A percentile compares a stretch with the other conserved stretches of the same genome.
These are phyloP conservation scores for Glomeris marginata DNA, from an alignment of 2,888 invertebrate genomes.

Conservation along the genomic window DNA sequence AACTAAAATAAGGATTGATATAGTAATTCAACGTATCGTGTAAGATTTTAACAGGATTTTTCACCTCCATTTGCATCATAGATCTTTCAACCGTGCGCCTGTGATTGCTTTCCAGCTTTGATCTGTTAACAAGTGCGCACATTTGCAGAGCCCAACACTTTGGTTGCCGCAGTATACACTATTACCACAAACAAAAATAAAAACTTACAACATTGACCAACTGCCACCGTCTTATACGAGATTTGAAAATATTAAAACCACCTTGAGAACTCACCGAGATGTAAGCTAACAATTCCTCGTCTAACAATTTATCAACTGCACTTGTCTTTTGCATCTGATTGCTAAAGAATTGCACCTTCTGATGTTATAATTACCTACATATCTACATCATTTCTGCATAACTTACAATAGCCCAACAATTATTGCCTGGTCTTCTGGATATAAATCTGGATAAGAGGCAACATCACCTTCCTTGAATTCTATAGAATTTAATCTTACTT, in stretches of 20 bases:
- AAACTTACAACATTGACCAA: background rate
- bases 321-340: constrained; percentile 56
- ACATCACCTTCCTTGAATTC: constrained; percentile 44
- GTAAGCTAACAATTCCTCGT: constrained; percentile 69
- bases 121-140: constrained; percentile 56
- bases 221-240: background rate
- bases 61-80: constrained; percentile 71
- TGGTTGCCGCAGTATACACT: constrained; percentile 44
- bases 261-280: constrained; percentile 33
- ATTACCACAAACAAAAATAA: constrained; percentile 12
- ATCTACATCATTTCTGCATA: constrained; percentile 12
- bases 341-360: constrained; percentile 35
- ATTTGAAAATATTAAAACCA: constrained; percentile 3
- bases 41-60: no score
- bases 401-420: constrained; percentile 60
- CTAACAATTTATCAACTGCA: constrained; percentile 60
- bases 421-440: constrained; percentile 59
- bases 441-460: constrained; percentile 32
- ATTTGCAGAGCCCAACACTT: constrained; percentile 61
- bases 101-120: constrained; percentile 57
- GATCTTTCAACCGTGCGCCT: constrained; percentile 75
- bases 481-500: constrained; percentile 65
- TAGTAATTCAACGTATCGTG: no score
- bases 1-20: constrained; percentile 26
- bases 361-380: background rate